Conservation (phyloP, 2,113 vertebrate genomes). For the Colistium nudipinnis region DNA sequence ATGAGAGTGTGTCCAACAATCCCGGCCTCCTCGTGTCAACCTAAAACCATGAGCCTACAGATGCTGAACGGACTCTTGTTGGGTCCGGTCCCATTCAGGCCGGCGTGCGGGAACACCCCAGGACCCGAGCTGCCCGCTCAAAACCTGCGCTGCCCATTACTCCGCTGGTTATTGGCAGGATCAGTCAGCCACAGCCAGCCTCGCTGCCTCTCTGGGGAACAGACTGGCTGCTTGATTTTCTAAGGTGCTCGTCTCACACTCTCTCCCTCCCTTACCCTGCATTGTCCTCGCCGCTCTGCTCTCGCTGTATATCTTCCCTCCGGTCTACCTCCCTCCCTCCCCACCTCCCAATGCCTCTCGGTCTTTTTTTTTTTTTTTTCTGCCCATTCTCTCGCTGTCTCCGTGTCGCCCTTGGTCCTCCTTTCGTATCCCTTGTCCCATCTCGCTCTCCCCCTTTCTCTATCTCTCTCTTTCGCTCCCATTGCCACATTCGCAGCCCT, state of each 20-base stretch:
- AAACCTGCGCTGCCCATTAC: slow-evolving; percentile 79
- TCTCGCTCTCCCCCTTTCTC: slow-evolving; percentile 24
- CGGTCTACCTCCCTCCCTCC: slow-evolving; percentile 9
- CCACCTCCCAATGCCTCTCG: slow-evolving; percentile 18
- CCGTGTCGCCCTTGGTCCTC: slow-evolving; percentile 32
- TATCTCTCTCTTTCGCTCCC: slow-evolving; percentile 15
- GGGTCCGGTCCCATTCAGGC: slow-evolving; percentile 49
- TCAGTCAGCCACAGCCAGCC: slow-evolving; percentile 71
- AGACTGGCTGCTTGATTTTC: slow-evolving; percentile 71
- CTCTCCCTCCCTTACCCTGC: slow-evolving; percentile 48
- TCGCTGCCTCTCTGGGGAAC: slow-evolving; percentile 66
- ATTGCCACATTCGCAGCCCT: slow-evolving; percentile 37
- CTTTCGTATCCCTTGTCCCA: slow-evolving; percentile 17
- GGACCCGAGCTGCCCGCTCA: slow-evolving; percentile 74
- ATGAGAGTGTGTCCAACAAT: too few species aligned
- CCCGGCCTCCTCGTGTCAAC: too few species aligned
- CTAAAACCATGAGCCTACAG: slow-evolving; percentile 1
- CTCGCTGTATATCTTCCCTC: slow-evolving; percentile 36
- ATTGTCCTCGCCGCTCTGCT: slow-evolving; percentile 48
- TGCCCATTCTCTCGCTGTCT: slow-evolving; percentile 14
- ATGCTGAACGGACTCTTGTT: slow-evolving; percentile 28
- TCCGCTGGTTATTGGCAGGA: slow-evolving; percentile 74
- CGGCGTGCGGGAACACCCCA: slow-evolving; percentile 67
- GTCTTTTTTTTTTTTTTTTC: slow-evolving; percentile 31
- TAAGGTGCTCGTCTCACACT: slow-evolving; percentile 64